Evolutionary conservation across 2,888 invertebrate genomes (phyloP), one percentile per base, ranked within the genome.

Genomic region (Phalera bucephala): DNA sequence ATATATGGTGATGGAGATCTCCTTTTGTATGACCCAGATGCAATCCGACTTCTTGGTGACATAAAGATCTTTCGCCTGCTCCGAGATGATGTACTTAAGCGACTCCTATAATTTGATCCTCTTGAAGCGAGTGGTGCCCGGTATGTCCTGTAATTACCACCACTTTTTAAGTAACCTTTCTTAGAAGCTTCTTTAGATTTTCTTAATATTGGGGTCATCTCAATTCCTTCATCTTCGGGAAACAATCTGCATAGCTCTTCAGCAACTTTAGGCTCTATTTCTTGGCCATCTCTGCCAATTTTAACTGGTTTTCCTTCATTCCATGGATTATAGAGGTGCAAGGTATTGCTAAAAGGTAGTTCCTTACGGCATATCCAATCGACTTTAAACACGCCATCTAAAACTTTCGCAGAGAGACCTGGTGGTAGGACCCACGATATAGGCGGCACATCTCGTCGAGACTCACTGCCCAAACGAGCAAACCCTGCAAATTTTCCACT

Each of bases 261-360:
- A 10, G 97, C 99, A 35, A 97, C 96, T 77, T 96, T 93, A 1
- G 98, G 98, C 77, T 99, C 99, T 56, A 99, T 97, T 91, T 99
- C 99, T 91, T 99, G 95, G 0, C 99, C 99, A 90, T 99, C 99
- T 47, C 99, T 92, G n/a, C 98, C 99, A 66, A 99, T 99, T 91
- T 99, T 99, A 0, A 99, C 99, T 38, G 98, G 98, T 84, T 98
- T 98, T 28, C 97, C 97, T 75, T 99, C 98, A 90, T 99, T 99
- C 98, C 98, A 99, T 3, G 97, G 95, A 88, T 99, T 99, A 72
- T 97, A 97, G 43, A 99, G 89, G 80, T 99, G 98, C 59, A 95
- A 92, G 1, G 98, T 98, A 68, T 95, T 95, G 56, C 94, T 95
- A 68, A 99, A 99, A 1, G 97, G 94, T 45, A 99, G 89, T 76